Conservation (phyloP, 2,797 vertebrate genomes). For the Basileuterus tristriatus region DNA sequence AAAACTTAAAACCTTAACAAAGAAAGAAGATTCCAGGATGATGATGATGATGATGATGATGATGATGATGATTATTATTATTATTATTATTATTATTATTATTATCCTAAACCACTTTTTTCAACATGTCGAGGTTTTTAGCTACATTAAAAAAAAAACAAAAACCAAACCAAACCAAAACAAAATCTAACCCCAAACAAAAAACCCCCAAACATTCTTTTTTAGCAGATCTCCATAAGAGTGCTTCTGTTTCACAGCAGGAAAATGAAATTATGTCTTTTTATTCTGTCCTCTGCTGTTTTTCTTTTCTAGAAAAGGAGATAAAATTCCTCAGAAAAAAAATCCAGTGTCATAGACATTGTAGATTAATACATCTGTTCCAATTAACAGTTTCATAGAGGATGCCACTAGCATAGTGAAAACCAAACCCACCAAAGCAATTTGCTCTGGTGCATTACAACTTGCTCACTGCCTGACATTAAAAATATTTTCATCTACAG, state of each 20-base stretch:
- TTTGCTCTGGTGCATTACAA: not conserved
- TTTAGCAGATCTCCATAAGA: not conserved
- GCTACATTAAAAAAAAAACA: too few species aligned
- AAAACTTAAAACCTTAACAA: not conserved
- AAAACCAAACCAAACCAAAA: not conserved
- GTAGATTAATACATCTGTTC: not conserved
- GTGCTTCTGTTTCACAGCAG: not conserved
- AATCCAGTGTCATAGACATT: not conserved
- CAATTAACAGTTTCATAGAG: not conserved
- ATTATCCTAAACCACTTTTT: not conserved
- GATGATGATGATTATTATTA: not conserved
- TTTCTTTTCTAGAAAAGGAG: not conserved
- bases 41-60: too few species aligned
- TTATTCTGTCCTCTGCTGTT: not conserved
- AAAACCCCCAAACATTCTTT: not conserved
- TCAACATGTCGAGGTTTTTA: not conserved
- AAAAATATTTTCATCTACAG: not conserved
- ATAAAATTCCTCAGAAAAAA: not conserved
- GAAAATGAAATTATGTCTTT: not conserved
- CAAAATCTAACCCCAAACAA: not conserved
- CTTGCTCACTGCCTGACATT: not conserved
- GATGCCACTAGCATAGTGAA: not conserved
- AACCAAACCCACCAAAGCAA: not conserved
- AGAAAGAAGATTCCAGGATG: not conserved
- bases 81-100: not conserved